Evolutionary conservation across 1,140 invertebrate species (phyloP).

Genomic region (Bombyx mori): DNA sequence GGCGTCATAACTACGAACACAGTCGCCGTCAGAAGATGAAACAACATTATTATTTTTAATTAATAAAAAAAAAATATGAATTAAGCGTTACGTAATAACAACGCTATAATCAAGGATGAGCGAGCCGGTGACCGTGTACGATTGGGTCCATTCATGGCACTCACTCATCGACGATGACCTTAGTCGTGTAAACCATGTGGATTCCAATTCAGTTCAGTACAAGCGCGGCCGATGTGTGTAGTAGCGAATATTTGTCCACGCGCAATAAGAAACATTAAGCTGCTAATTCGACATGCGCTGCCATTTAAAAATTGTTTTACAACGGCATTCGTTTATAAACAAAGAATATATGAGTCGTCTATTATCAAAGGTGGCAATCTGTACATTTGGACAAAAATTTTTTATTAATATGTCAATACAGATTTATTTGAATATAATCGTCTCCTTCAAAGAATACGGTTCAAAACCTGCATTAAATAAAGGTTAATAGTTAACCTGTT

Average conservation of each 20-base stretch:
- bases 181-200: conserved; percentile 34
- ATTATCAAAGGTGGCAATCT: no score
- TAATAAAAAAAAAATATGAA: conserved; percentile 1
- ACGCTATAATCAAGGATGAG: conserved; percentile 28
- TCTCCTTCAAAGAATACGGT: no score
- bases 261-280: conserved; percentile 20
- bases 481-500: no score
- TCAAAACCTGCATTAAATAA: no score
- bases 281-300: conserved; percentile 2
- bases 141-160: conserved; percentile 50
- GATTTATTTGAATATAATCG: no score
- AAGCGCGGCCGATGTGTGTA: conserved; percentile 21
- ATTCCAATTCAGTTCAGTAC: conserved; percentile 20
- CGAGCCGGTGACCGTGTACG: conserved; percentile 11
- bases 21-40: background rate
- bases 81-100: background rate
- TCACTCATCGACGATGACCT: conserved; percentile 42
- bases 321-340: no score
- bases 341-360: no score
- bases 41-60: conserved; percentile 1
- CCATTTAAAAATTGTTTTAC: no score
- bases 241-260: conserved; percentile 32
- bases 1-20: background rate
- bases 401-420: no score
- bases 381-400: no score